Evolutionary conservation across 2,888 invertebrate genomes (phyloP).

Genomic region (Argyra leucocephala): DNA sequence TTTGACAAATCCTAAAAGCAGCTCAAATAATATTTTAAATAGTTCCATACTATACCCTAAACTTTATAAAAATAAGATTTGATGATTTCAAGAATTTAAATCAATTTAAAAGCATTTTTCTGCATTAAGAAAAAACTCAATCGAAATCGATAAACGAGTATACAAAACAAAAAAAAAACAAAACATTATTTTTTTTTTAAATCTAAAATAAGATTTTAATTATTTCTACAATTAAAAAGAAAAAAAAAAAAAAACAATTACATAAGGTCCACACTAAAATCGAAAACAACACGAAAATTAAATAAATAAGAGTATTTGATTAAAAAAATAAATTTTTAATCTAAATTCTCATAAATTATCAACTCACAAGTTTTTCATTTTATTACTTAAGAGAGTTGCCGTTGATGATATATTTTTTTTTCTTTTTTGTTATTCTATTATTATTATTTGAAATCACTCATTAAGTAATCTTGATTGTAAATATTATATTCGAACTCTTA

Average conservation of each 20-base stretch:
- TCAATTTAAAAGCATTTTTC: not conserved
- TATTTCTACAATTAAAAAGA: not conserved
- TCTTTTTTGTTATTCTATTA: too few species aligned
- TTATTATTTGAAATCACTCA: too few species aligned
- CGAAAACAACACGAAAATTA: not conserved
- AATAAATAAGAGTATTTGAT: not conserved
- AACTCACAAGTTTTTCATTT: not conserved
- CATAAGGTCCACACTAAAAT: not conserved
- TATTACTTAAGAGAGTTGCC: not conserved
- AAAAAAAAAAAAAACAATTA: not conserved
- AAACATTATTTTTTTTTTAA: too few species aligned
- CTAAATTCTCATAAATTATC: not conserved
- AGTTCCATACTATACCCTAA: too few species aligned
- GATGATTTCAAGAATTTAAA: not conserved
- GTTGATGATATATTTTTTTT: not conserved
- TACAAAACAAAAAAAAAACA: too few species aligned
- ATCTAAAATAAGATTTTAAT: not conserved
- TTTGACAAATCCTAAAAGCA: too few species aligned
- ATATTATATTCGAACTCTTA: too few species aligned
- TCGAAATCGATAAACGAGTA: too few species aligned
- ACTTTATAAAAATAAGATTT: too few species aligned
- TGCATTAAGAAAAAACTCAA: not conserved
- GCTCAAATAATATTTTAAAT: too few species aligned
- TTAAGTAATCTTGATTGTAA: too few species aligned
- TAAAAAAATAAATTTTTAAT: not conserved